phyloP scores from a whole-genome alignment of 1,140 invertebrate genomes.

The Caenorhabditis remanei region DNA sequence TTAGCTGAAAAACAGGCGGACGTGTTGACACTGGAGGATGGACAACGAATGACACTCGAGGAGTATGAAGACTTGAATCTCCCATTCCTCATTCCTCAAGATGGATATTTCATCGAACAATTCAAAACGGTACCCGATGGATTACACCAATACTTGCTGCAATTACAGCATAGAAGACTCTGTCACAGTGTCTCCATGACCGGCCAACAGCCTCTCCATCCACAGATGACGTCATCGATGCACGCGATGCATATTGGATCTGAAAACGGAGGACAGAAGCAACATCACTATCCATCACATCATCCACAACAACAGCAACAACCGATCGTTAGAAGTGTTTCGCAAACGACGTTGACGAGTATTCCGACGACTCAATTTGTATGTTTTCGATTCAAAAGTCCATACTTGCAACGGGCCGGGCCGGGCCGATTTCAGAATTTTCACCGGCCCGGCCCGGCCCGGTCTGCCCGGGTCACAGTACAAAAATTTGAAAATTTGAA shows the following conservation, averaged over 20 bases:
- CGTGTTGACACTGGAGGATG: conserved; percentile 83
- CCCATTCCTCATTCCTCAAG: conserved; percentile 92
- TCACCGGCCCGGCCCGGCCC: too few species aligned
- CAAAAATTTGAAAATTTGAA: too few species aligned
- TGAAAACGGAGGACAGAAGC: background rate
- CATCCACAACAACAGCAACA: background rate
- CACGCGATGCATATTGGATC: conserved; percentile 33
- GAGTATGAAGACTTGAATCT: conserved; percentile 91
- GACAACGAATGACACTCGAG: conserved; percentile 83
- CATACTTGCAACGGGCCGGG: too few species aligned
- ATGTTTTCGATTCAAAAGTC: too few species aligned
- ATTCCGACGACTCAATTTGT: conserved; percentile 85
- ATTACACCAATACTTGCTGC: conserved; percentile 8
- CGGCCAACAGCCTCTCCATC: background rate
- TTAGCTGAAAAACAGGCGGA: conserved; percentile 94
- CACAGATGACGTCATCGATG: conserved; percentile 18
- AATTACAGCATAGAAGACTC: conserved; percentile 34
- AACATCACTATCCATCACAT: background rate
- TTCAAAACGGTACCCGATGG: conserved; percentile 37
- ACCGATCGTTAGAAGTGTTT: conserved; percentile 56
- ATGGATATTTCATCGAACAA: conserved; percentile 85
- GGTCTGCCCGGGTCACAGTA: too few species aligned
- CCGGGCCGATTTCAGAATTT: too few species aligned
- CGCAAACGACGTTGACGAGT: conserved; percentile 59
- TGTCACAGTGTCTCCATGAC: conserved; percentile 22